Conservation (phyloP, 2,797 vertebrate genomes). For the Staurois parvus region DNA sequence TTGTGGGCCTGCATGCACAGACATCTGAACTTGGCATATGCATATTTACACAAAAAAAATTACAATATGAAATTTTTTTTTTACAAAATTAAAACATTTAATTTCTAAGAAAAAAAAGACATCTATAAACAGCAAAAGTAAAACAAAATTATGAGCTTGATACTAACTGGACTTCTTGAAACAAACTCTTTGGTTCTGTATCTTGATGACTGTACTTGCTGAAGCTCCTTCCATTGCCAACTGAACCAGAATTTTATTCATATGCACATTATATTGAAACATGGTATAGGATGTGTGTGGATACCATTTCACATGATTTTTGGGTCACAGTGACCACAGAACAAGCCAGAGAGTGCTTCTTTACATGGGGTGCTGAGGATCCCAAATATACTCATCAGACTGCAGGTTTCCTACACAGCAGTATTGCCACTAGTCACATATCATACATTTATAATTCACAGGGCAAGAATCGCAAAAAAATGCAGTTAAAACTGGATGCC, state of each 20-base stretch:
- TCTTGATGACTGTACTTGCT: not conserved
- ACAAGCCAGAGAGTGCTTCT: no score
- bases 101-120: conserved; percentile 33
- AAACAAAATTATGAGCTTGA: conserved; percentile 11
- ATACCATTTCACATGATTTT: no score
- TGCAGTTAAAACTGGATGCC: not conserved
- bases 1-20: no score
- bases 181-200: conserved; percentile 44
- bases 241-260: not conserved
- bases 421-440: not conserved
- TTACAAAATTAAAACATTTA: conserved; percentile 53
- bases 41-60: no score
- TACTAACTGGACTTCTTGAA: conserved; percentile 4
- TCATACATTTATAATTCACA: not conserved
- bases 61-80: not conserved
- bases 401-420: not conserved
- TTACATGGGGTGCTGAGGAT: no score
- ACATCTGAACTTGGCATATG: no score
- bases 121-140: conserved; percentile 22
- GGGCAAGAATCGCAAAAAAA: not conserved
- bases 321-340: no score
- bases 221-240: not conserved
- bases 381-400: no score
- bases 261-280: not conserved
- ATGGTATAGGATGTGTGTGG: not conserved